Evolutionary conservation across 2,797 vertebrate species (phyloP).

Genomic region (Pelochelys cantorii): DNA sequence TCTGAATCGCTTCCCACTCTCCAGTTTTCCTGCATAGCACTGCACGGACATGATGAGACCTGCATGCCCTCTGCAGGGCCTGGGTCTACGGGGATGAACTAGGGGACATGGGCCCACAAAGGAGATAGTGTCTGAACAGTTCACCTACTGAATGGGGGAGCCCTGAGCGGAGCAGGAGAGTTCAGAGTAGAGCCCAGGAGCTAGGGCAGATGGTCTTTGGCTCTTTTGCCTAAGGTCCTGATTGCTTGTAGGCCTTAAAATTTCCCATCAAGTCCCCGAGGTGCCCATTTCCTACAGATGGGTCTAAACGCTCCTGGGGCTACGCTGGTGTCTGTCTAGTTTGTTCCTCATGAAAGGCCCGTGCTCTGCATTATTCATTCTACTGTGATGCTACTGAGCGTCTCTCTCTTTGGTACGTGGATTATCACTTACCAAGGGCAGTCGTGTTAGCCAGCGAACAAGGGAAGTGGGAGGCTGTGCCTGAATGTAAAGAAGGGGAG

Average conservation of each 20-base stretch:
- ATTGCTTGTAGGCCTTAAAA: neutral
- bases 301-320: neutral
- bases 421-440: accelerated
- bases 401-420: neutral
- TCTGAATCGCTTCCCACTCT: neutral
- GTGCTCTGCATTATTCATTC: too few species aligned
- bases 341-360: neutral
- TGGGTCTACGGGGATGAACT: too few species aligned
- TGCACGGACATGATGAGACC: neutral
- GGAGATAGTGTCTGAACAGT: neutral
- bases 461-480: neutral
- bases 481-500: accelerated
- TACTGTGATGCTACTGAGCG: accelerated
- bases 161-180: neutral
- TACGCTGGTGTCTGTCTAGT: neutral
- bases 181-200: neutral
- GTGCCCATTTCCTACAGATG: neutral
- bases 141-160: neutral
- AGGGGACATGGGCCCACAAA: neutral
- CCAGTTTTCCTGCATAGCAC: neutral
- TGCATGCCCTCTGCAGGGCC: neutral
- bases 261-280: neutral
- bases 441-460: accelerated
- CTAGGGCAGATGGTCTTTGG: neutral
- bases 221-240: neutral